phyloP scores from a whole-genome alignment of 2,888 invertebrate species.

The Andrena minutula region DNA sequence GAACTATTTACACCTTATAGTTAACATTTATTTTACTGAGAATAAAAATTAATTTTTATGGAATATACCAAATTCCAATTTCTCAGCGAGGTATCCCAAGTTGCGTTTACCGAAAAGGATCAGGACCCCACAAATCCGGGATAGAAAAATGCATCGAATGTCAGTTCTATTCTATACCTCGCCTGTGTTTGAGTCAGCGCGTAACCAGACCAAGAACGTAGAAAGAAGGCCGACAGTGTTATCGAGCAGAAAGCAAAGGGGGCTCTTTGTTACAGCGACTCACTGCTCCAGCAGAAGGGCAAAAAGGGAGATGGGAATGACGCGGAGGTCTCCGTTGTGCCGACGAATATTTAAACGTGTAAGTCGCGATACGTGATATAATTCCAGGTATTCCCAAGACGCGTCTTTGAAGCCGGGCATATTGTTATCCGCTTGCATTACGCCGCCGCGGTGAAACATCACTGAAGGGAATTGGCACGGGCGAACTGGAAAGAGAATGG shows the following conservation, averaged over 20 bases:
- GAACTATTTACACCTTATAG: too few species aligned
- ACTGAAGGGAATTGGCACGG: conserved; percentile 56
- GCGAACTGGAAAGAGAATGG: conserved; percentile 52
- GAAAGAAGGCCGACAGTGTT: background rate
- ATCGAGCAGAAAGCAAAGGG: background rate
- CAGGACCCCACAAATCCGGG: too few species aligned
- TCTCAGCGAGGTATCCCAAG: too few species aligned
- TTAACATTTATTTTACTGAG: too few species aligned
- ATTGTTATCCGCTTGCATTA: conserved; percentile 55
- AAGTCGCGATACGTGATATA: conserved; percentile 37
- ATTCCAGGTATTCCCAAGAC: conserved; percentile 53
- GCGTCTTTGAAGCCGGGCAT: conserved; percentile 46
- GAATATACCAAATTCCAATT: too few species aligned
- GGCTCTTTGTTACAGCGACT: conserved; percentile 8
- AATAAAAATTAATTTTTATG: too few species aligned
- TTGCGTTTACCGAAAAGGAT: too few species aligned
- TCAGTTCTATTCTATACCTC: too few species aligned
- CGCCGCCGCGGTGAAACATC: conserved; percentile 44
- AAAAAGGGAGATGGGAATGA: background rate
- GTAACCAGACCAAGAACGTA: conserved; percentile 3
- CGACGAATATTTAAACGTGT: conserved; percentile 38
- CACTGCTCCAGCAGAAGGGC: background rate
- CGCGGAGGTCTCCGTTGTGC: background rate
- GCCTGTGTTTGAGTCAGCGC: conserved; percentile 1
- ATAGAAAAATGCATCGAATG: too few species aligned